A percentile compares a stretch with the other conserved stretches of the same genome.
Evolutionary conservation across 2,888 invertebrate species (phyloP).

Genomic region (Nomada goodeniana): DNA sequence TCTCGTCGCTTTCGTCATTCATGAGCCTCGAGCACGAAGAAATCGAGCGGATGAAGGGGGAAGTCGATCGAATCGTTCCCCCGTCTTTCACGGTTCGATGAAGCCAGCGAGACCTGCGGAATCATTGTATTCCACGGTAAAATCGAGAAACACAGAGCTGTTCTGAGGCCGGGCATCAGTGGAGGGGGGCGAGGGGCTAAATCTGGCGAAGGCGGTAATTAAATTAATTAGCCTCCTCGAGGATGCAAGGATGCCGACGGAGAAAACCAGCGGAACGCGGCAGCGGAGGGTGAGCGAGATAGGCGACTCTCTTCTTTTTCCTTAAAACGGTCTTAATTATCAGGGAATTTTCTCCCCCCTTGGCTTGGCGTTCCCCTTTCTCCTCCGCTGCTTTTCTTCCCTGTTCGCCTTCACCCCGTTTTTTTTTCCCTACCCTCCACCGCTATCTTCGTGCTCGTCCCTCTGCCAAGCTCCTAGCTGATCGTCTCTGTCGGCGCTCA

Average conservation of each 20-base stretch:
- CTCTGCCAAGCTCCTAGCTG: neutral
- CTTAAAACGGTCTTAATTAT: slow-evolving; percentile 82
- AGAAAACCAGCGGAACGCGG: slow-evolving; percentile 37
- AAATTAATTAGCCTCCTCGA: slow-evolving; percentile 83
- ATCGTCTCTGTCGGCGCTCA: slow-evolving; percentile 48
- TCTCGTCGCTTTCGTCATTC: slow-evolving; percentile 60
- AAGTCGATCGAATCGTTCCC: slow-evolving; percentile 53
- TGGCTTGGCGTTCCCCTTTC: slow-evolving; percentile 49
- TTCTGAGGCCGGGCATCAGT: slow-evolving; percentile 39
- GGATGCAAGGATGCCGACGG: slow-evolving; percentile 76
- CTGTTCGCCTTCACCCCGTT: slow-evolving; percentile 31
- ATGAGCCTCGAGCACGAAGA: slow-evolving; percentile 50
- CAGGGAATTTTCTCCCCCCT: slow-evolving; percentile 73
- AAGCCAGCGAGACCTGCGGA: slow-evolving; percentile 22
- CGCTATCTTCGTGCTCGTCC: slow-evolving; percentile 22
- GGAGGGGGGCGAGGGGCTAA: slow-evolving; percentile 62
- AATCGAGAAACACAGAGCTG: slow-evolving; percentile 62
- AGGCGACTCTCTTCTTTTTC: slow-evolving; percentile 73
- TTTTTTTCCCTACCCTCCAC: slow-evolving; percentile 45
- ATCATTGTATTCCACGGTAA: slow-evolving; percentile 49
- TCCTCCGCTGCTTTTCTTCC: slow-evolving; percentile 13
- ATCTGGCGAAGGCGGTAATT: slow-evolving; percentile 80
- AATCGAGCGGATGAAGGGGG: slow-evolving; percentile 51
- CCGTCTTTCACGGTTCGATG: slow-evolving; percentile 3
- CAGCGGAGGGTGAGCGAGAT: slow-evolving; percentile 29